Base-by-base conservation (phyloP, 1,140 invertebrate genomes). In the Oedothorax gibbosus region DNA sequence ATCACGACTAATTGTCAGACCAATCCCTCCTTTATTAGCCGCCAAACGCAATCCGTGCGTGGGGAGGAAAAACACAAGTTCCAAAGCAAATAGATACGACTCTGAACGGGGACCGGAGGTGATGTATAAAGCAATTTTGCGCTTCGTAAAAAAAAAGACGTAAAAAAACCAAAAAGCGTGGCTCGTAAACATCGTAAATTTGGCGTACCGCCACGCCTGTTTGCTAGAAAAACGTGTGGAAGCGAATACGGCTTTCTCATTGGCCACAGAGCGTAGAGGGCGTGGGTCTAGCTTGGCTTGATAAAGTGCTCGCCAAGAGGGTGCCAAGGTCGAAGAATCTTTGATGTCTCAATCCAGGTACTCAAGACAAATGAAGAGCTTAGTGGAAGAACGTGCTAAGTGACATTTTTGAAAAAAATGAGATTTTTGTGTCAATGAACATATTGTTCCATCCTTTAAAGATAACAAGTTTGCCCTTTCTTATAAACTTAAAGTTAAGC, bases 171-270 rank as follows among this genome's bases (percentile, higher is more conserved):
- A 57, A 18, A 4, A 73, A 82, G 69, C 56, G 57, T 18, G 54
- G n/a, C 80, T 65, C 53, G 49, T 73, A 82, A 81, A 82, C 69
- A 82, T 69, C 69, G 69, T 82, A 82, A 82, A 82, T 73, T 69
- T 56, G 69, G 57, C 69, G 80, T 82, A 49, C 80, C 69, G 68
- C 80, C 80, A 82, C 80, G 80, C 80, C 80, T 82, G 80, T 82
- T 82, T 73, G 80, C 53, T 81, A 7, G 66, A 81, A 79, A 50
- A 79, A 81, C 64, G 78, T 54, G 54, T 54, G 11, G 56, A 21
- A 49, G 54, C 9, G 56, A 62, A 7, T 35, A 12, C 8, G 15
- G 54, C 56, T 8, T n/a, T 21, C 15, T 49, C 49, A 82, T 82
- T 82, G 80, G 80, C 51, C 54, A 14, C 11, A 6, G 49, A 5